Evolutionary conservation across 2,113 vertebrate species (phyloP).

Genomic region (Corvus moneduloides): DNA sequence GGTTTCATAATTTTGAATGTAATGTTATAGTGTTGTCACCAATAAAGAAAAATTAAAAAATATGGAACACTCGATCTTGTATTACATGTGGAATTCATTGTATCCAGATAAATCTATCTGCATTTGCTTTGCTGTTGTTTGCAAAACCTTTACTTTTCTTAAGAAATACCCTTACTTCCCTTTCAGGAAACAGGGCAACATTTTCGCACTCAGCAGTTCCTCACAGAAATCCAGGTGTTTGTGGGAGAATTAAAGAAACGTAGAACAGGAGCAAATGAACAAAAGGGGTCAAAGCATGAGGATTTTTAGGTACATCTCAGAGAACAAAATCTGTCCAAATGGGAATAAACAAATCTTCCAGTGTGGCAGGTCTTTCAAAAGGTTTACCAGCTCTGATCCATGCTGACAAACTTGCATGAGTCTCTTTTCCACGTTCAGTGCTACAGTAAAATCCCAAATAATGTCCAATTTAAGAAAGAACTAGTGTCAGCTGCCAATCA

Average conservation of each 20-base stretch:
- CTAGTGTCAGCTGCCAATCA: slow-evolving; percentile 11
- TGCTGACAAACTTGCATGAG: rapidly evolving
- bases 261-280: not conserved
- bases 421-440: not conserved
- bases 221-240: not conserved
- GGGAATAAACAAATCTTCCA: not conserved
- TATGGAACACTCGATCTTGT: not conserved
- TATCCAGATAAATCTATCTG: not conserved
- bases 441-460: not conserved
- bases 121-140: not conserved
- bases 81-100: not conserved
- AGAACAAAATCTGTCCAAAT: not conserved
- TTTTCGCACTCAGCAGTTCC: not conserved
- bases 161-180: not conserved
- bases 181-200: not conserved
- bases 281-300: not conserved
- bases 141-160: not conserved
- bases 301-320: not conserved
- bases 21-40: not conserved
- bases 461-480: not conserved
- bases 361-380: not conserved
- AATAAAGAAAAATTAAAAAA: not conserved
- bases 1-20: slow-evolving; percentile 1
- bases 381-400: not conserved
- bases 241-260: not conserved